Evolutionary conservation across 1,140 invertebrate genomes (phyloP), one percentile per base, ranked within the genome.

Genomic region (Globodera rostochiensis): DNA sequence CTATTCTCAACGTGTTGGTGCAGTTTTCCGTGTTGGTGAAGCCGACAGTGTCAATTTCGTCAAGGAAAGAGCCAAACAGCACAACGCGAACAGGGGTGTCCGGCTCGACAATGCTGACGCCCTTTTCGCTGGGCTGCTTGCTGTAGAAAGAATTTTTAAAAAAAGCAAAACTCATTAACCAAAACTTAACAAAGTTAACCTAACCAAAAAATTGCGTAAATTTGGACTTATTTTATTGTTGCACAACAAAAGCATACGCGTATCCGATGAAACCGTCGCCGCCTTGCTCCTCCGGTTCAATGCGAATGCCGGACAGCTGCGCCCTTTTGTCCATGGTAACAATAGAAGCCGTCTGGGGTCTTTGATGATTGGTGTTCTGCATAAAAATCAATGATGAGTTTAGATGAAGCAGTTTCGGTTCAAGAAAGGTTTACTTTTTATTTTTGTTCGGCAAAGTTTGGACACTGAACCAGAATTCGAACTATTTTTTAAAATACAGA

Each of bases 271-370:
- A 86, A 9, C 85, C 87, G 15, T 79, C 77, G 15, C 81, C 86
- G 15, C 86, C 86, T 21, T 84, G 84, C 73, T 86, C 87, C 74
- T 86, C 79, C 46, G 79, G 80, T 73, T 86, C 86, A 45, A 86
- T 84, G 47, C 86, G 82, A 46, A 86, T 84, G 21, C 86, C 86
- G 7, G 87, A 86, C 49, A 86, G 25, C 60, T 81, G 78, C 0
- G 83, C 80, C 73, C 87, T 86, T 73, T 86, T 86, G 60, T 86
- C 86, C 49, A 77, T 86, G 9, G 86, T 86, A n/a, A 86, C 66
- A 73, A 88, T 88, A 3, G 69, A 45, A 13, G 69, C 7, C 9
- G 57, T 64, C 0, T 19, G 57, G 19, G 19, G 36, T 3, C 3
- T 36, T 36, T 36, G 36, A 0, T 36, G 36, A 36, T 36, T 36